Percentiles rank a stretch among this genome's conserved stretches.
These are phyloP conservation scores for Nycticebus coucang DNA, from an alignment of 2,113 vertebrate genomes.

Conservation along the genomic window DNA sequence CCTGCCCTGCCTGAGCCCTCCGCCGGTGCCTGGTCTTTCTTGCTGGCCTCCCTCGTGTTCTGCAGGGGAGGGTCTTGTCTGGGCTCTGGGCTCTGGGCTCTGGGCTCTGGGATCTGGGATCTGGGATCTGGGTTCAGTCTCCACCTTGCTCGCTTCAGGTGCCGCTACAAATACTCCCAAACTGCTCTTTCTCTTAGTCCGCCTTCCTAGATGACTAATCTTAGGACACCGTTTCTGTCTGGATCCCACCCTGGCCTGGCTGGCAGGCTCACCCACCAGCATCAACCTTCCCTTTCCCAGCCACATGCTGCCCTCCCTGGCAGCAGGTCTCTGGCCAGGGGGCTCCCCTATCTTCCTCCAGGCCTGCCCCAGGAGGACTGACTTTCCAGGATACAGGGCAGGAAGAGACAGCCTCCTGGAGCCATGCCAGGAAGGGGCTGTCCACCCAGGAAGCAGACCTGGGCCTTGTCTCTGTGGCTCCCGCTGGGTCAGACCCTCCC, in stretches of 20 bases:
- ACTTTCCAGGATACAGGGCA: conserved; percentile 11
- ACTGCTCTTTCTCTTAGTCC: neutral
- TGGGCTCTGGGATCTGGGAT: too few relatives aligned
- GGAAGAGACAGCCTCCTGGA: conserved; percentile 76
- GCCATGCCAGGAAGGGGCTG: conserved; percentile 66
- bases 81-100: neutral
- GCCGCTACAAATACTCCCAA: neutral
- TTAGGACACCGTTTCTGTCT: neutral
- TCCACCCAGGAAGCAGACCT: conserved; percentile 80
- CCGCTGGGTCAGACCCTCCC: conserved; percentile 69
- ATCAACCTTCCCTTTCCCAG: neutral
- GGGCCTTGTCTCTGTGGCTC: conserved; percentile 70
- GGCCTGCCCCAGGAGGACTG: conserved; percentile 46
- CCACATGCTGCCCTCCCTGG: conserved; percentile 27
- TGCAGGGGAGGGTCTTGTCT: neutral
- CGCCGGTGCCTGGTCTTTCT: neutral
- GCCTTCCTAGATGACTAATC: neutral
- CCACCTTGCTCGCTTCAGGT: neutral
- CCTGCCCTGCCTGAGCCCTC: neutral
- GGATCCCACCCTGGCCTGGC: neutral
- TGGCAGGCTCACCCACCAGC: neutral
- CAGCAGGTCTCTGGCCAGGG: neutral
- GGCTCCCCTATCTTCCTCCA: conserved; percentile 43
- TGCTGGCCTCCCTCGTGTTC: neutral
- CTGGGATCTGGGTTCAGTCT: neutral